These are phyloP conservation scores for Andrena trimmerana DNA, from an alignment of 2,888 invertebrate species.

Conservation along the genomic window DNA sequence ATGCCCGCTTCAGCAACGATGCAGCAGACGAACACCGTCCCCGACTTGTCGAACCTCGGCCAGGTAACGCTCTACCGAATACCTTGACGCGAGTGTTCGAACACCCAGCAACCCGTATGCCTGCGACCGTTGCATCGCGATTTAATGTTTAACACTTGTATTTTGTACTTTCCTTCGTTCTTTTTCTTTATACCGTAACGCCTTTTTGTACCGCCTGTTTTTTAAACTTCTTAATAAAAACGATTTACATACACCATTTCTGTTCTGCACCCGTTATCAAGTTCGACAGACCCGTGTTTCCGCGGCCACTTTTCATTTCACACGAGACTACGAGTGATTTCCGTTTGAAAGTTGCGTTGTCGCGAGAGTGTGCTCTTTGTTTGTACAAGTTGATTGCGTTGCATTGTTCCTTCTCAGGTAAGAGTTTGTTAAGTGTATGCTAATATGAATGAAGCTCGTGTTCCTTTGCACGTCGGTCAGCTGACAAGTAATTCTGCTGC, in stretches of 20 bases:
- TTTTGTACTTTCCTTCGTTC: constrained; percentile 69
- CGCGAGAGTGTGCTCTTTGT: background rate
- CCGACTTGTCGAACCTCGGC: constrained; percentile 83
- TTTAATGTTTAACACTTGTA: constrained; percentile 76
- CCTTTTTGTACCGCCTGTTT: constrained; percentile 73
- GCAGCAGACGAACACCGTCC: constrained; percentile 88
- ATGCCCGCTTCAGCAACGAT: constrained; percentile 87
- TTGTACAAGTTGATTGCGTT: constrained; percentile 25
- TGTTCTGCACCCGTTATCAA: constrained; percentile 57
- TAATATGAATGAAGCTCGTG: constrained; percentile 16
- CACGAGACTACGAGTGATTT: background rate
- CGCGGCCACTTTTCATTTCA: too few species aligned
- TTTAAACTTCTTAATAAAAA: constrained; percentile 70
- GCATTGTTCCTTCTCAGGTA: constrained; percentile 21
- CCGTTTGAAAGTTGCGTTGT: background rate
- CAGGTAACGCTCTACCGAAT: constrained; percentile 85
- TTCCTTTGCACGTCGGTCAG: constrained; percentile 35
- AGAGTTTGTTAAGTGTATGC: constrained; percentile 18
- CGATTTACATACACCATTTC: constrained; percentile 64
- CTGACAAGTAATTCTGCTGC: background rate
- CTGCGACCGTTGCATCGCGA: constrained; percentile 72
- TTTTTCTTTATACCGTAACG: constrained; percentile 70
- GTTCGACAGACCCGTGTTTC: background rate
- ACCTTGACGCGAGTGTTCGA: constrained; percentile 78
- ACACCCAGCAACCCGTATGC: constrained; percentile 77